Base-by-base conservation (phyloP, 2,113 vertebrate genomes). In the Leucosticte australis region DNA sequence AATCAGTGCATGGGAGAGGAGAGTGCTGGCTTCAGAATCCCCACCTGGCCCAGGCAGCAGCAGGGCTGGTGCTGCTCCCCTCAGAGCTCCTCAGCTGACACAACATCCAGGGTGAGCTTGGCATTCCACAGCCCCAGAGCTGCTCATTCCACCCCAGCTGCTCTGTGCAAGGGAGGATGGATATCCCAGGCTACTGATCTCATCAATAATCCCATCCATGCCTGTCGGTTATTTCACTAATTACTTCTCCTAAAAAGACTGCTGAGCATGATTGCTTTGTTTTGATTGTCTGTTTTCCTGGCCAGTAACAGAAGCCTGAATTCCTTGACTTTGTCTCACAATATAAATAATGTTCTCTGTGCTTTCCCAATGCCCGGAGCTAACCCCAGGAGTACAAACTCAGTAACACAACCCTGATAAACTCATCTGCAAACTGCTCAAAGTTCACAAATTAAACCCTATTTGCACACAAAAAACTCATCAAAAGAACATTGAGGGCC, bases 221-320 rank as follows among this genome's bases (percentile, higher is more conserved):
- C 35, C 84, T 94, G 81, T 39, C 14, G 67, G 95, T 97, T 94
- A 96, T 96, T 95, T 97, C 87, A 59, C 83, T 70, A 94, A 96
- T 96, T 94, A 91, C 68, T 62, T 50, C 92, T 56, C 95, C 89
- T 94, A 84, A 92, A 95, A 96, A 89, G 77, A 39, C 93, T 76
- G 71, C 83, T 46, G 92, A 96, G 82, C 41, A 63, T 80, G 92
- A 96, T 94, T 92, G 86, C 89, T 96, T 80, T 96, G 87, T 90
- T 95, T 87, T 95, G 86, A 52, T 81, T 80, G 64, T 44, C 77
- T 80, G 55, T 74, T 92, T 95, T 77, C 44, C 76, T 12, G 75
- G 78, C 1, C 47, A 73, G 42, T 37, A 77, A 81, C 95, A 96
- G 94, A 46, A 79, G 83, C 92, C 85, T 88, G 86, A 78, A 42